A percentile compares a stretch with the other conserved stretches of the same genome.
Conservation (phyloP, 2,797 vertebrate species). For the Eidolon dupreanum region DNA sequence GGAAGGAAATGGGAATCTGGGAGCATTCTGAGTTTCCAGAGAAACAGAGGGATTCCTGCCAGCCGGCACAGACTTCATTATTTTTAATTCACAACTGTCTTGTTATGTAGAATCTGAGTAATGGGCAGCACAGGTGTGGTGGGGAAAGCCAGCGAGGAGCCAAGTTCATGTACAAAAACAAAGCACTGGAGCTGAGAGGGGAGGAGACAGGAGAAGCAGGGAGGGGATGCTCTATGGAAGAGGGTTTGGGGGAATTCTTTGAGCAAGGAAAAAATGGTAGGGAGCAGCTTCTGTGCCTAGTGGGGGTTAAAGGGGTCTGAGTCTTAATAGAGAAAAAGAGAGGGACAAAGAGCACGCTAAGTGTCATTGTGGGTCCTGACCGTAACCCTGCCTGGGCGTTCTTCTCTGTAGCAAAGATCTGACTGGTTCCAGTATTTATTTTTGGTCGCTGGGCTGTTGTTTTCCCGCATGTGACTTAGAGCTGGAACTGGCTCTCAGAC, state of each 20-base stretch:
- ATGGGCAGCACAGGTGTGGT: background rate
- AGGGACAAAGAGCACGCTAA: background rate
- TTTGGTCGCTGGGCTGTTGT: constrained; percentile 47
- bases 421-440: constrained; percentile 44
- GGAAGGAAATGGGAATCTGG: background rate
- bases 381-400: background rate
- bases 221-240: background rate
- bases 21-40: background rate
- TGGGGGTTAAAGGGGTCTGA: fast-evolving
- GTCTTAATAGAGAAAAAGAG: background rate
- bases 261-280: background rate
- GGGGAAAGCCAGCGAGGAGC: background rate
- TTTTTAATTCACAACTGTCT: background rate
- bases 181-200: background rate
- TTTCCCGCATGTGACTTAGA: constrained; percentile 20
- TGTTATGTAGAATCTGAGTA: background rate
- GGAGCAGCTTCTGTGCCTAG: background rate
- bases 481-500: constrained; percentile 9
- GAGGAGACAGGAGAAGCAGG: background rate
- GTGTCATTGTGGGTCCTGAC: background rate
- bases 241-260: background rate
- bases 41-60: background rate
- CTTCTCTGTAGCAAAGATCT: background rate
- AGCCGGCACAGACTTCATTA: background rate
- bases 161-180: background rate